phyloP scores from a whole-genome alignment of 2,888 invertebrate species.

The Dynastes grantii region DNA sequence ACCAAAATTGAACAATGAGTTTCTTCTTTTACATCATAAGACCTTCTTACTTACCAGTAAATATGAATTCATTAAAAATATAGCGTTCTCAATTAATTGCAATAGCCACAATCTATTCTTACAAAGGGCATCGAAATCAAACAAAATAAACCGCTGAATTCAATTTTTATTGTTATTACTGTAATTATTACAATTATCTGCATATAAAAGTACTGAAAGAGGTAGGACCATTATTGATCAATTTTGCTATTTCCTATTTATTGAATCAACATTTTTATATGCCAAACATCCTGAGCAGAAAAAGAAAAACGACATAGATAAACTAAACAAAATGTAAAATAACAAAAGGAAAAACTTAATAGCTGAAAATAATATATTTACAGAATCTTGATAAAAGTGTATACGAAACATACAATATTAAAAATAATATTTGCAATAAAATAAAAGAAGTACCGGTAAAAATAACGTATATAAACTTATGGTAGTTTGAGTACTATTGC shows the following conservation, averaged over 20 bases:
- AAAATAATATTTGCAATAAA: constrained; percentile 25
- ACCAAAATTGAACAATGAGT: too few species aligned
- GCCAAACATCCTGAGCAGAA: neutral
- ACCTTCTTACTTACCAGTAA: too few species aligned
- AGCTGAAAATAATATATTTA: constrained; percentile 38
- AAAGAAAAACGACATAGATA: neutral
- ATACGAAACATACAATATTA: constrained; percentile 15
- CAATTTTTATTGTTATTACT: constrained; percentile 27
- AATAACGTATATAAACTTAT: constrained; percentile 23
- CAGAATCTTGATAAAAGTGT: neutral
- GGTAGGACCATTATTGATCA: constrained; percentile 23
- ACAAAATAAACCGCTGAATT: constrained; percentile 1
- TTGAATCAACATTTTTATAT: neutral
- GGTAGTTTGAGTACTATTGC: neutral
- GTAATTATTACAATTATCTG: constrained; percentile 30
- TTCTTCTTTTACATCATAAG: too few species aligned
- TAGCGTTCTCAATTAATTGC: too few species aligned
- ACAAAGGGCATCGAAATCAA: neutral
- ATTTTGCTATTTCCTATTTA: neutral
- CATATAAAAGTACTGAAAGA: constrained; percentile 42
- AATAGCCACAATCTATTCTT: neutral
- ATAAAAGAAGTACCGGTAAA: constrained; percentile 10
- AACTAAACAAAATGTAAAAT: neutral
- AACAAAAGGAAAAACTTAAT: constrained; percentile 18
- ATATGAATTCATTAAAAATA: too few species aligned